Evolutionary conservation across 2,888 invertebrate species (phyloP).

Genomic region (Glomeris marginata): DNA sequence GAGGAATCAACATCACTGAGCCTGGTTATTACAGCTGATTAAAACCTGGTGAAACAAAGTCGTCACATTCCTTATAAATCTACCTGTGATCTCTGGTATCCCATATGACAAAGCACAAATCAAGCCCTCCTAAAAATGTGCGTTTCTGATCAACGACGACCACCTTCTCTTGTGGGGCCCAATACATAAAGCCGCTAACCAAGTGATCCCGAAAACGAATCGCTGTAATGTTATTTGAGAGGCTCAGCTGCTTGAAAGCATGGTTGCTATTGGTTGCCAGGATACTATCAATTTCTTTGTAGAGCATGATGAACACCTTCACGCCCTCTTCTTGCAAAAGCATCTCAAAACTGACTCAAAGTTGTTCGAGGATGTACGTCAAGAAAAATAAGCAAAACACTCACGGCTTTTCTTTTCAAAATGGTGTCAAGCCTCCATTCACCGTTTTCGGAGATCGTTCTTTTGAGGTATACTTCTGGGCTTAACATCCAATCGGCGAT

Average conservation of each 20-base stretch:
- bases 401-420: slow-evolving; percentile 73
- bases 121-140: slow-evolving; percentile 89
- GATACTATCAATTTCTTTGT: slow-evolving; percentile 94
- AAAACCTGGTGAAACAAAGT: too few relatives aligned
- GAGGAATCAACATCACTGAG: too few relatives aligned
- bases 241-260: slow-evolving; percentile 66
- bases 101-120: slow-evolving; percentile 97
- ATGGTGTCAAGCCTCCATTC: slow-evolving; percentile 80
- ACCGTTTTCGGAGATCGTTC: slow-evolving; percentile 50
- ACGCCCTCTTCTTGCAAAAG: slow-evolving; percentile 59
- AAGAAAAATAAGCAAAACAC: slow-evolving; percentile 22
- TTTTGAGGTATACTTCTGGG: slow-evolving; percentile 86
- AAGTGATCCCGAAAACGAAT: slow-evolving; percentile 96
- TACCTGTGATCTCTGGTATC: slow-evolving; percentile 76
- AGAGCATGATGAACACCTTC: slow-evolving; percentile 77
- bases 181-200: slow-evolving; percentile 73
- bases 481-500: slow-evolving; percentile 99
- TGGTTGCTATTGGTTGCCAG: slow-evolving; percentile 91
- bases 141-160: slow-evolving; percentile 86
- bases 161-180: slow-evolving; percentile 99
- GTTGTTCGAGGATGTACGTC: too few relatives aligned
- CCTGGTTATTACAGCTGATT: too few relatives aligned
- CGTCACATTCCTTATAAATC: slow-evolving; percentile 6
- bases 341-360: slow-evolving; percentile 17
- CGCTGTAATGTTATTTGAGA: slow-evolving; percentile 43